phyloP scores from a whole-genome alignment of 1,140 invertebrate genomes.

The Cydia strobilella region DNA sequence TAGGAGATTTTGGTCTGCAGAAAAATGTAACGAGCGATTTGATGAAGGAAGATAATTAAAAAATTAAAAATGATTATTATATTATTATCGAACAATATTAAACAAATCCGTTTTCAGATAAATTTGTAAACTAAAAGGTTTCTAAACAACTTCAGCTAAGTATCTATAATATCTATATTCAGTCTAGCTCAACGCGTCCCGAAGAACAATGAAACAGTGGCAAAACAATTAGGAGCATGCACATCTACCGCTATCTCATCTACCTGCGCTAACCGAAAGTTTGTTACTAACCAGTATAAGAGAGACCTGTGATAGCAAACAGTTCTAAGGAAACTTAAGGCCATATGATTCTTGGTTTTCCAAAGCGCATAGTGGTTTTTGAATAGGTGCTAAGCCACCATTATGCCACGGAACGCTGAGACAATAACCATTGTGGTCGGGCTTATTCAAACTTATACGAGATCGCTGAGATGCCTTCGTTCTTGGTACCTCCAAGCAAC shows the following conservation, averaged over 20 bases:
- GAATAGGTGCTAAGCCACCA: conserved; percentile 5
- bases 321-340: not conserved
- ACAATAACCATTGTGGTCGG: conserved; percentile 13
- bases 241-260: not conserved
- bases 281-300: not conserved
- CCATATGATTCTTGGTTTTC: not conserved
- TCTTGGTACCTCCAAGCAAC: not conserved
- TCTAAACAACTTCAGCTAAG: no score
- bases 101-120: no score
- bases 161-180: not conserved
- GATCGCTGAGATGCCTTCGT: not conserved
- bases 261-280: not conserved
- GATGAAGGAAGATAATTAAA: no score
- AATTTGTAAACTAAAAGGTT: no score
- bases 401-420: conserved; percentile 3
- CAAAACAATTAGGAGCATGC: conserved; percentile 10
- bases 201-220: not conserved
- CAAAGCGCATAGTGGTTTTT: not conserved
- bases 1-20: not conserved
- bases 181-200: not conserved
- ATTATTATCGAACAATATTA: no score
- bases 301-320: not conserved
- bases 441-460: conserved; percentile 12
- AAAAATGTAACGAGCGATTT: no score
- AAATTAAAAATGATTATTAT: no score